Percentiles rank a stretch among this genome's conserved stretches.
Evolutionary conservation across 2,113 vertebrate species (phyloP).

Genomic region (Symphodus melops): DNA sequence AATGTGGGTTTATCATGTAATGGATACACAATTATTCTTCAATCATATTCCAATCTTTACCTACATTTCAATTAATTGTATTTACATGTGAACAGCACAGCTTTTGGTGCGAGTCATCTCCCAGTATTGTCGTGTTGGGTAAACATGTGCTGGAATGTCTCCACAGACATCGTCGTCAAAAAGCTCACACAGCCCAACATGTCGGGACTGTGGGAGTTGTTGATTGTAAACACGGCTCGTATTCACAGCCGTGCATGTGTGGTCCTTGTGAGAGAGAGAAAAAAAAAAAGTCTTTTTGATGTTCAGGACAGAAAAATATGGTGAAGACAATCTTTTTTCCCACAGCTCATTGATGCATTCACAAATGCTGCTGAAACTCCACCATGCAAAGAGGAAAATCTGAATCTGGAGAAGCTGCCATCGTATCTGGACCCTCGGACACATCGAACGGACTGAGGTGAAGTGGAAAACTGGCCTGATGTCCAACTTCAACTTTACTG

Average conservation of each 20-base stretch:
- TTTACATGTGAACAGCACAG: background rate
- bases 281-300: background rate
- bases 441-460: too few species aligned
- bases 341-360: too few species aligned
- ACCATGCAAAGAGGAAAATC: too few species aligned
- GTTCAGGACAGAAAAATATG: background rate
- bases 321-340: background rate
- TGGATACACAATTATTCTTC: constrained; percentile 16
- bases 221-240: constrained; percentile 55
- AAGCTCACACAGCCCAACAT: constrained; percentile 29
- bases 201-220: constrained; percentile 46
- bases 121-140: constrained; percentile 22
- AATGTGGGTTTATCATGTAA: constrained; percentile 49
- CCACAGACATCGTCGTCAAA: background rate
- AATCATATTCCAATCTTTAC: constrained; percentile 16
- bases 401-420: too few species aligned
- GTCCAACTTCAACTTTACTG: too few species aligned
- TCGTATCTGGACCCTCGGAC: too few species aligned
- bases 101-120: background rate
- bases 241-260: constrained; percentile 20
- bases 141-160: constrained; percentile 33
- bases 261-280: constrained; percentile 13
- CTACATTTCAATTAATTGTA: constrained; percentile 1
- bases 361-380: too few species aligned
- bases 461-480: too few species aligned